Conservation (phyloP, 37 sponge, comb jelly and placozoan species). For the Oopsacas minuta region DNA sequence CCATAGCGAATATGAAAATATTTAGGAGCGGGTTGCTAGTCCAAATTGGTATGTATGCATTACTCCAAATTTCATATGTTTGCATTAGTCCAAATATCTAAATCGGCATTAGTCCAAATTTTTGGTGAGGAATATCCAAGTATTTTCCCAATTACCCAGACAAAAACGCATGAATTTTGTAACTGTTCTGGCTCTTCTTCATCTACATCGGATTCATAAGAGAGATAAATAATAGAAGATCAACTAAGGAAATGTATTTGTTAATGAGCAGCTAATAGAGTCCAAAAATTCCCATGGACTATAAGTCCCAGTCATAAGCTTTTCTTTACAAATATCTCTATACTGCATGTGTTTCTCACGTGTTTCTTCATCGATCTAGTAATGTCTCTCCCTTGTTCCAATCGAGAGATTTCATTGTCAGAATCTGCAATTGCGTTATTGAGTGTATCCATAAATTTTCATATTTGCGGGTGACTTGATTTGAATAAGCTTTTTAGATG, state of each 20-base stretch:
- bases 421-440: not conserved
- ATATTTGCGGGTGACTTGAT: not conserved
- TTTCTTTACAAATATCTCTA: not conserved
- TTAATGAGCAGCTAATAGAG: not conserved
- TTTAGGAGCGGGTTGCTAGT: too few relatives aligned
- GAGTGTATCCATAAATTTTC: not conserved
- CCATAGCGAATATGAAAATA: too few relatives aligned
- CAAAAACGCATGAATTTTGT: too few relatives aligned
- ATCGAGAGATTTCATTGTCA: not conserved
- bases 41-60: too few relatives aligned
- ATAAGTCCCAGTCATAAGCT: not conserved
- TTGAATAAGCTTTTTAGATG: not conserved
- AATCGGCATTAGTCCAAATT: too few relatives aligned
- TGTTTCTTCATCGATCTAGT: not conserved
- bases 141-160: too few relatives aligned
- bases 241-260: not conserved
- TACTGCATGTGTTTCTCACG: not conserved
- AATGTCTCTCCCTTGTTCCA: not conserved
- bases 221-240: not conserved
- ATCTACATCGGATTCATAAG: not conserved
- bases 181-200: slow-evolving; percentile 15
- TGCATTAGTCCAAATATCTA: too few relatives aligned
- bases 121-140: too few relatives aligned
- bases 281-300: slow-evolving; percentile 9
- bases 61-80: too few relatives aligned